phyloP scores from a whole-genome alignment of 2,113 vertebrate species.

The Sprattus sprattus region DNA sequence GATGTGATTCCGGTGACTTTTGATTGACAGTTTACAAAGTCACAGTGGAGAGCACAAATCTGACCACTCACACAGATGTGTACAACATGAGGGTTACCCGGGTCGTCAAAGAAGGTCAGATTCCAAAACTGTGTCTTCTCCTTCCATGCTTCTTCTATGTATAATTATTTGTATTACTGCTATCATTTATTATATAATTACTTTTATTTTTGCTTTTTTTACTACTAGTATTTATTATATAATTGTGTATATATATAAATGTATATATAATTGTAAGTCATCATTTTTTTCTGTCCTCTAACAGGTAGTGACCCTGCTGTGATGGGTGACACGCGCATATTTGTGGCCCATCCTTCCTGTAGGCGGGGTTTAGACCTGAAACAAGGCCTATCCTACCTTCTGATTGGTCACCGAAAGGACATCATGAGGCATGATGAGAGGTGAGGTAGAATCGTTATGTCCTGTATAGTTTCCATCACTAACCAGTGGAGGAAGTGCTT shows the following conservation, averaged over 20 bases:
- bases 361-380: not conserved
- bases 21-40: constrained; percentile 64
- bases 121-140: not conserved
- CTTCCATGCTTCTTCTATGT: too few relatives aligned
- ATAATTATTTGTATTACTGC: too few relatives aligned
- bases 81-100: constrained; percentile 51
- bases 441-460: not conserved
- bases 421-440: not conserved
- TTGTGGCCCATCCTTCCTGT: constrained; percentile 2
- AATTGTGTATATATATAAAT: too few relatives aligned
- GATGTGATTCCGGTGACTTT: not conserved
- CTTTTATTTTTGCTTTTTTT: too few relatives aligned
- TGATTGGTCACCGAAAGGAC: constrained; percentile 7
- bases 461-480: not conserved
- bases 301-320: not conserved
- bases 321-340: not conserved
- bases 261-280: not conserved
- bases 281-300: not conserved
- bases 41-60: constrained; percentile 7
- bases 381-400: not conserved
- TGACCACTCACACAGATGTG: constrained; percentile 41
- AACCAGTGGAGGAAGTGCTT: not conserved
- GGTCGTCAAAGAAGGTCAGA: constrained; percentile 62
- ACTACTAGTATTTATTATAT: too few relatives aligned
- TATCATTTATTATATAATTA: too few relatives aligned